phyloP scores from a whole-genome alignment of 2,888 invertebrate genomes.

The Theretra japonica region DNA sequence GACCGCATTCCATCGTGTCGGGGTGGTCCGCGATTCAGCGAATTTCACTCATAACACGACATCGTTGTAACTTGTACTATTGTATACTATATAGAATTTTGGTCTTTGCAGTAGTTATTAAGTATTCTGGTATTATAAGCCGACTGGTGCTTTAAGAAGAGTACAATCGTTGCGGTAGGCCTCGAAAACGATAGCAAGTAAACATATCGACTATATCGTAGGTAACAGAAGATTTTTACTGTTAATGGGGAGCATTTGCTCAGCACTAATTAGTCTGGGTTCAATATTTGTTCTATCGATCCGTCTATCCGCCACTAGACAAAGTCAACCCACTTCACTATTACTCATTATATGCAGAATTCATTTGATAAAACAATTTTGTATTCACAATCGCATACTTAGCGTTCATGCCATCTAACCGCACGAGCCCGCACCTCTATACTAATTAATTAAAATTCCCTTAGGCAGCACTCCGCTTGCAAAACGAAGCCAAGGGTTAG shows the following conservation, averaged over 20 bases:
- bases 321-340: no score
- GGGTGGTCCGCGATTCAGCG: background rate
- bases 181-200: no score
- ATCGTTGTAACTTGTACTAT: background rate
- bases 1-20: background rate
- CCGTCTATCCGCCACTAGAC: no score
- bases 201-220: no score
- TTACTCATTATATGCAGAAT: no score
- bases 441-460: constrained; percentile 51
- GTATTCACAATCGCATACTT: background rate
- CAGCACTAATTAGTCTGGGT: no score
- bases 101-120: background rate
- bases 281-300: no score
- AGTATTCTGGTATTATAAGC: no score
- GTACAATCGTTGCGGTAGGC: no score
- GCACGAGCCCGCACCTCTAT: constrained; percentile 31
- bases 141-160: no score
- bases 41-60: background rate
- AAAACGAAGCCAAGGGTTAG: constrained; percentile 34
- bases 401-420: constrained; percentile 9
- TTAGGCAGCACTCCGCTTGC: constrained; percentile 39
- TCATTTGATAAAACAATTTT: background rate
- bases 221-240: no score
- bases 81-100: background rate
- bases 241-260: no score